phyloP scores from a whole-genome alignment of 2,113 vertebrate genomes.

The Mustela nigripes region DNA sequence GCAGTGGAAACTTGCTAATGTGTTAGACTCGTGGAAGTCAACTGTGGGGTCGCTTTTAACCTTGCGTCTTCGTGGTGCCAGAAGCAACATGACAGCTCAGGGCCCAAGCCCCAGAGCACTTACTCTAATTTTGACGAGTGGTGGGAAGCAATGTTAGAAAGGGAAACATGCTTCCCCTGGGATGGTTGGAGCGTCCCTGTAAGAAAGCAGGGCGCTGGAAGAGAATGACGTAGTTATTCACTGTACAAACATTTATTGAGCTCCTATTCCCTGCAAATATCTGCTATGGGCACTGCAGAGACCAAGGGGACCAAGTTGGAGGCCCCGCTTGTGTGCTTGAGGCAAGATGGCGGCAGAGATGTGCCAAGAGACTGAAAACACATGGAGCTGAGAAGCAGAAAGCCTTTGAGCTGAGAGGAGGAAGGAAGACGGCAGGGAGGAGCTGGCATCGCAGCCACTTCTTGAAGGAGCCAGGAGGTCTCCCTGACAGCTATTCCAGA shows the following conservation, averaged over 20 bases:
- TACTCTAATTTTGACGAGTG: not conserved
- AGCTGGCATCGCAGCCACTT: not conserved
- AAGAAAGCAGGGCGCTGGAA: not conserved
- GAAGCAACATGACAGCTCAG: not conserved
- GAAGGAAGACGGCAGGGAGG: rapidly evolving
- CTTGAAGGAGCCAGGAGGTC: not conserved
- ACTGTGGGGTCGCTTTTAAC: not conserved
- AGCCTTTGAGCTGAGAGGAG: not conserved
- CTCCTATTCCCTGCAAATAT: not conserved
- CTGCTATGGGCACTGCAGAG: not conserved
- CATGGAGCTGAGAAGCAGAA: not conserved
- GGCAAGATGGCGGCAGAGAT: rapidly evolving
- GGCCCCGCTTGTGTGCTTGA: not conserved
- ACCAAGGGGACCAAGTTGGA: not conserved
- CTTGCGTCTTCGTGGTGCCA: not conserved
- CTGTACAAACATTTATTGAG: not conserved
- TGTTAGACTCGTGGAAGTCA: not conserved
- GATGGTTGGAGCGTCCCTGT: not conserved
- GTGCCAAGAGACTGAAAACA: not conserved
- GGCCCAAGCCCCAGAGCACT: not conserved
- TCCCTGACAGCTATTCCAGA: not conserved
- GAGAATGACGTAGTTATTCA: not conserved
- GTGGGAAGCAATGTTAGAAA: not conserved
- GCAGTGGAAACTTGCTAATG: not conserved
- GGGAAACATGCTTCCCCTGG: not conserved